These are phyloP conservation scores for Hippolais icterina DNA, from an alignment of 2,113 vertebrate genomes.

Conservation along the genomic window DNA sequence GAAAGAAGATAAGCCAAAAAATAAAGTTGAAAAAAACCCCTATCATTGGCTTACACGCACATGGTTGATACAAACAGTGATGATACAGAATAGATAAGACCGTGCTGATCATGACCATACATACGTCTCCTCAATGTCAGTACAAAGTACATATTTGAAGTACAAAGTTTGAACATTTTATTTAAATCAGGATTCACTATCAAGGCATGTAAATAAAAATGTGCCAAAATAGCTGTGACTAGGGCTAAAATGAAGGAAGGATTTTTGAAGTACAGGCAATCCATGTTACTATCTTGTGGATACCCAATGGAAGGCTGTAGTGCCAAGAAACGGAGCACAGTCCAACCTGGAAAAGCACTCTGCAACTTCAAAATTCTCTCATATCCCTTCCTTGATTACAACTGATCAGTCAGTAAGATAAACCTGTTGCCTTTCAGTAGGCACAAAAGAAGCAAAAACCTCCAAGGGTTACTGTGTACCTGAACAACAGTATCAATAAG, in stretches of 20 bases:
- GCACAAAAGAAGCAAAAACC: neutral
- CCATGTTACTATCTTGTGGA: neutral
- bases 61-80: neutral
- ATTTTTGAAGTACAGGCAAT: neutral
- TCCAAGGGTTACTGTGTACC: neutral
- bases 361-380: neutral
- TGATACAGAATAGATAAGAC: neutral
- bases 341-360: neutral
- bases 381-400: neutral
- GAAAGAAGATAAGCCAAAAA: neutral
- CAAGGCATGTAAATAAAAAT: neutral
- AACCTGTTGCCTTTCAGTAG: neutral
- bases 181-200: neutral
- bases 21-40: neutral
- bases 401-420: neutral
- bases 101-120: neutral
- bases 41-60: neutral
- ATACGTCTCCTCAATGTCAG: fast-evolving
- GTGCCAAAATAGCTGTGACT: neutral
- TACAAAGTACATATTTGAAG: neutral
- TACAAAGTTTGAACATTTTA: neutral
- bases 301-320: neutral
- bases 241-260: neutral
- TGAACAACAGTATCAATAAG: neutral
- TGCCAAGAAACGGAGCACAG: neutral